Evolutionary conservation across 2,888 invertebrate species (phyloP).

Genomic region (Spisula subtruncata): DNA sequence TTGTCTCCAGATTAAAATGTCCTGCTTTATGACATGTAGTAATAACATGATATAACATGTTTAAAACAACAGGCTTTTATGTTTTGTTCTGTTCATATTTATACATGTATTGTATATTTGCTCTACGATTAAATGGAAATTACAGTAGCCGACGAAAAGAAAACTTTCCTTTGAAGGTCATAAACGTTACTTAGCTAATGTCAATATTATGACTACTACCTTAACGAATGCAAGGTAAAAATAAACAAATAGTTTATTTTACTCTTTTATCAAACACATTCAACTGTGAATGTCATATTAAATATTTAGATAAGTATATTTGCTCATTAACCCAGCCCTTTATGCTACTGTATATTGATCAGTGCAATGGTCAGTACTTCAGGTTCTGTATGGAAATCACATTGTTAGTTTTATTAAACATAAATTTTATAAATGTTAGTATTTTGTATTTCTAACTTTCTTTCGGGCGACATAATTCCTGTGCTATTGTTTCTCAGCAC

Average conservation of each 20-base stretch:
- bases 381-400: no score
- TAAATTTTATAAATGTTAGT: no score
- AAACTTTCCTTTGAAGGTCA: not conserved
- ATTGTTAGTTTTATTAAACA: no score
- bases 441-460: no score
- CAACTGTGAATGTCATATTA: not conserved
- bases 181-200: not conserved
- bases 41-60: not conserved
- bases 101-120: not conserved
- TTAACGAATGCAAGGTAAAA: not conserved
- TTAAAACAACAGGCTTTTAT: not conserved
- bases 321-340: not conserved
- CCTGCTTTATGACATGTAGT: no score
- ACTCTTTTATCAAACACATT: not conserved
- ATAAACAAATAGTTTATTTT: slow-evolving; percentile 8
- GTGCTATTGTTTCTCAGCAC: no score
- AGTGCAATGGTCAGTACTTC: no score
- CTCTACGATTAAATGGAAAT: not conserved
- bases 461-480: no score
- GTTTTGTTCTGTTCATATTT: not conserved
- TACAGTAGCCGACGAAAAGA: not conserved
- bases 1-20: no score
- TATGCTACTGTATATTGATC: no score
- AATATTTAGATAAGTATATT: not conserved
- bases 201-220: not conserved